phyloP scores from a whole-genome alignment of 2,888 invertebrate species.

The Lacanobia oleracea region DNA sequence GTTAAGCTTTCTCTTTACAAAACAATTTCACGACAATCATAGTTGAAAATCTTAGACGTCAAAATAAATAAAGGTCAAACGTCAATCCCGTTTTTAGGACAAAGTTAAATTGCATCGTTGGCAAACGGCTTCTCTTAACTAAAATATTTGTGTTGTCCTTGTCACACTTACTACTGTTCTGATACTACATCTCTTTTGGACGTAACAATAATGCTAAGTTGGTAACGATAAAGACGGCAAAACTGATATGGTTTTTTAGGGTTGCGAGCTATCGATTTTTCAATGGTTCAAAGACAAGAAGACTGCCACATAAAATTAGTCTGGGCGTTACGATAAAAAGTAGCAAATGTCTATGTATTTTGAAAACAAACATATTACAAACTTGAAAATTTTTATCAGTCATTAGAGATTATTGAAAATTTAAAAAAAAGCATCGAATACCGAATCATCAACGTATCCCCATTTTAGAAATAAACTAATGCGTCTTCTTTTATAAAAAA shows the following conservation, averaged over 20 bases:
- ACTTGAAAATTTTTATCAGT: no score
- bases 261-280: slow-evolving; percentile 49
- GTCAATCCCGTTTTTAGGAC: slow-evolving; percentile 43
- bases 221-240: slow-evolving; percentile 11
- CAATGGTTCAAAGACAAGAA: slow-evolving; percentile 35
- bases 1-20: slow-evolving; percentile 45
- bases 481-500: no score
- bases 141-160: slow-evolving; percentile 23
- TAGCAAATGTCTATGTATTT: background rate
- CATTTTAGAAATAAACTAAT: no score
- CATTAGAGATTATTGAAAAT: no score
- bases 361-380: no score
- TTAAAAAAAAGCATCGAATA: no score
- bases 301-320: background rate
- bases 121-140: background rate
- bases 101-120: slow-evolving; percentile 13
- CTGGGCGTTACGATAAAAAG: background rate
- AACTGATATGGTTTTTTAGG: slow-evolving; percentile 25
- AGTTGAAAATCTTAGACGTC: slow-evolving; percentile 59
- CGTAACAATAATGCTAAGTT: background rate
- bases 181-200: background rate
- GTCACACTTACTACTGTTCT: background rate
- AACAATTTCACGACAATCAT: slow-evolving; percentile 55
- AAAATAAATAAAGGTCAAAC: slow-evolving; percentile 71
- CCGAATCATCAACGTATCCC: no score